Evolutionary conservation across 2,888 invertebrate species (phyloP).

Genomic region (Orthosia gothica): DNA sequence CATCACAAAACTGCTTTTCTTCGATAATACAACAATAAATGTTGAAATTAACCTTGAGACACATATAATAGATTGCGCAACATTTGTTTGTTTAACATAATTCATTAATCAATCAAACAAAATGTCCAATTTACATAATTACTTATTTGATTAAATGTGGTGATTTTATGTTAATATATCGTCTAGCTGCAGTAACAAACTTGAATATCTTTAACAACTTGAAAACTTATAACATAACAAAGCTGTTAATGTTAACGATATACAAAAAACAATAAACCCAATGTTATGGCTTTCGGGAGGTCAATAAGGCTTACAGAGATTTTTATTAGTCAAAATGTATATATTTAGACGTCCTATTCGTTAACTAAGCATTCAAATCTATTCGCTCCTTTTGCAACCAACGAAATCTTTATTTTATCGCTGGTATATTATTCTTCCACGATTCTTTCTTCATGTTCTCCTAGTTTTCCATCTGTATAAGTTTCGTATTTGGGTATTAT

Average conservation of each 20-base stretch:
- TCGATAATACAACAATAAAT: neutral
- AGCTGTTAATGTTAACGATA: neutral
- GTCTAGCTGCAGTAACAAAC: neutral
- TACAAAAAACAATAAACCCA: slow-evolving; percentile 14
- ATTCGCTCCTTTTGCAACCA: neutral
- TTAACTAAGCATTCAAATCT: no score
- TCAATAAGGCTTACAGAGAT: neutral
- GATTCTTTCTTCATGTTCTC: neutral
- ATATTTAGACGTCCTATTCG: no score
- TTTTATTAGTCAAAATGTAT: neutral
- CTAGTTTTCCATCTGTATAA: neutral
- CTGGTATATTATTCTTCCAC: neutral
- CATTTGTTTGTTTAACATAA: slow-evolving; percentile 7
- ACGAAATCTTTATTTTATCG: neutral
- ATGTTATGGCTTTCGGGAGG: slow-evolving; percentile 1
- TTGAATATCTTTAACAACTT: neutral
- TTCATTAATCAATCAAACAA: slow-evolving; percentile 11
- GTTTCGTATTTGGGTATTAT: slow-evolving; percentile 19
- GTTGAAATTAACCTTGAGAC: slow-evolving; percentile 22
- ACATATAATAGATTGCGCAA: neutral
- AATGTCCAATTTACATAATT: slow-evolving; percentile 6
- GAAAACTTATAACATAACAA: neutral
- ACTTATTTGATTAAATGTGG: neutral
- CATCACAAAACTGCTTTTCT: slow-evolving; percentile 2
- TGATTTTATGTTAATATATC: slow-evolving; percentile 1